Percentiles rank a stretch among this genome's conserved stretches.
Evolutionary conservation across 1,140 invertebrate genomes (phyloP).

Genomic region (Zaprionus lachaisei): DNA sequence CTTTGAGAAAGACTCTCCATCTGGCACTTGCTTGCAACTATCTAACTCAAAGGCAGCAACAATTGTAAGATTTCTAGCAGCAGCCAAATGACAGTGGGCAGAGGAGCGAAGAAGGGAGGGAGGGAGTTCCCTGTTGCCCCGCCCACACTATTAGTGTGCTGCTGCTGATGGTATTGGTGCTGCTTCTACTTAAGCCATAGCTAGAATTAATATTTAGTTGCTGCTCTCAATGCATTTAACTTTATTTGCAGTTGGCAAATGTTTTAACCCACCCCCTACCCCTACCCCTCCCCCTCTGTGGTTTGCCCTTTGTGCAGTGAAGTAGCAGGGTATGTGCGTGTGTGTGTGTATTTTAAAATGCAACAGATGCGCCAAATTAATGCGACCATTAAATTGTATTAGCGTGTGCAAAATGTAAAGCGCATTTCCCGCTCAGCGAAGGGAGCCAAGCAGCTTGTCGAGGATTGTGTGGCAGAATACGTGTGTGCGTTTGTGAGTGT

Average conservation of each 20-base stretch:
- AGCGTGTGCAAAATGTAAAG: constrained; percentile 81
- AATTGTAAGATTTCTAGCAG: constrained; percentile 41
- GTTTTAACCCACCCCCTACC: constrained; percentile 38
- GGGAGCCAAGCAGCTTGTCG: constrained; percentile 43
- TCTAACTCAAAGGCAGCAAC: background rate
- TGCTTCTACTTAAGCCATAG: constrained; percentile 49
- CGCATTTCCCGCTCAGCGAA: constrained; percentile 60
- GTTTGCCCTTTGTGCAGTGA: constrained; percentile 21
- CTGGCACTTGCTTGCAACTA: background rate
- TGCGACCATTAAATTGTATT: constrained; percentile 83
- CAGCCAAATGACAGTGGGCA: constrained; percentile 10
- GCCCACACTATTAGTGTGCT: constrained; percentile 56
- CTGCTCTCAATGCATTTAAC: constrained; percentile 58
- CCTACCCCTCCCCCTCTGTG: constrained; percentile 16
- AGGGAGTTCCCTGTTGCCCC: constrained; percentile 30
- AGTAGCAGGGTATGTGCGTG: constrained; percentile 1
- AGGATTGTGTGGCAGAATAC: background rate
- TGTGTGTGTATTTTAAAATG: constrained; percentile 74
- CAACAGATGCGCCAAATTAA: constrained; percentile 83
- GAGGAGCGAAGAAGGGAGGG: background rate
- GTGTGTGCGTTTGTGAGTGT: background rate
- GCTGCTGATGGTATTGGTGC: background rate
- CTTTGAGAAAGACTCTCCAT: background rate
- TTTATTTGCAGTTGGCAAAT: constrained; percentile 70
- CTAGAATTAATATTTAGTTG: constrained; percentile 77